These are phyloP conservation scores for Danio choprae DNA, from an alignment of 2,797 vertebrate genomes.

Conservation along the genomic window DNA sequence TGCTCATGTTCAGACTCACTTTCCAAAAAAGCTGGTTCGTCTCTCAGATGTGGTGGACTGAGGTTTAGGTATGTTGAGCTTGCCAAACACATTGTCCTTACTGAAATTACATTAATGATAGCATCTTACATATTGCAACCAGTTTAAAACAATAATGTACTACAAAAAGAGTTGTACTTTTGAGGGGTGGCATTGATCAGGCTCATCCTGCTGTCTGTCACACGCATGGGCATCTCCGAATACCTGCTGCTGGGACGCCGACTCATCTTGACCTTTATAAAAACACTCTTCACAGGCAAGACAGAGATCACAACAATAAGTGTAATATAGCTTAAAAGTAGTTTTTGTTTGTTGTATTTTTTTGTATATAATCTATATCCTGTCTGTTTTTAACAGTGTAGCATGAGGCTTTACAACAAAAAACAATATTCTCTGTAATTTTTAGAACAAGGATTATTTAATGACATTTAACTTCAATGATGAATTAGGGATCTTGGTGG, in stretches of 20 bases:
- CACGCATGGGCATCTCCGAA: conserved; percentile 84
- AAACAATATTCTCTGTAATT: too few species aligned
- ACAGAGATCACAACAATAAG: not conserved
- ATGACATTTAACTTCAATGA: too few species aligned
- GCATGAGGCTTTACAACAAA: too few species aligned
- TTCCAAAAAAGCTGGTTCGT: conserved; percentile 89
- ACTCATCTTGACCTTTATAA: conserved; percentile 67
- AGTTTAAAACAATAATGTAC: conserved; percentile 44
- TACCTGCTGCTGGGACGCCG: conserved; percentile 75
- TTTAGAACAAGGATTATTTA: too few species aligned
- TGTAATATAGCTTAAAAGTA: too few species aligned
- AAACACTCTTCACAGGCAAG: not conserved
- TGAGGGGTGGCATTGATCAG: conserved; percentile 87
- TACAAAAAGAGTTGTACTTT: conserved; percentile 71
- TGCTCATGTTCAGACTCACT: conserved; percentile 67
- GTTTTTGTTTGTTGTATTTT: too few species aligned
- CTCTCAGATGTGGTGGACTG: conserved; percentile 85
- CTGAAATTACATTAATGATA: conserved; percentile 69
- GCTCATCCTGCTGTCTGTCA: conserved; percentile 86
- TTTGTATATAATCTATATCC: too few species aligned
- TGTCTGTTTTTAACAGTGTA: too few species aligned
- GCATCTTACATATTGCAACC: not conserved
- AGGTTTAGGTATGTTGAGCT: conserved; percentile 82
- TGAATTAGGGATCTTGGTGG: too few species aligned
- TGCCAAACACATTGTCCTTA: conserved; percentile 86